Evolutionary conservation across 2,888 invertebrate species (phyloP).

Genomic region (Embidobia sp.): DNA sequence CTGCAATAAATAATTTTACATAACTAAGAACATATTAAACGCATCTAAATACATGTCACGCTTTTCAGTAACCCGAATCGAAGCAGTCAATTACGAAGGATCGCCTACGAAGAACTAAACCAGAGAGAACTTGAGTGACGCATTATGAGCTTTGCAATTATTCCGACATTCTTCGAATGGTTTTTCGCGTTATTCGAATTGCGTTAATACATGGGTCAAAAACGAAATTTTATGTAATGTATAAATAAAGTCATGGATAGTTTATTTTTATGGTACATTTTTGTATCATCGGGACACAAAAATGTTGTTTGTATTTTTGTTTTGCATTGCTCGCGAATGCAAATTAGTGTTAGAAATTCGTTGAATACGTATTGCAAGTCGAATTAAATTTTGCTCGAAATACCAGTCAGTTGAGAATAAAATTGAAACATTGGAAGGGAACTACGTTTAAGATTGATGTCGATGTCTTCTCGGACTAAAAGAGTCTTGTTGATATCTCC

Average conservation of each 20-base stretch:
- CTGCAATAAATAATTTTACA: constrained; percentile 19
- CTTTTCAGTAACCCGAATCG: constrained; percentile 5
- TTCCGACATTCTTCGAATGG: constrained; percentile 46
- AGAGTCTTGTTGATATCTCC: constrained; percentile 74
- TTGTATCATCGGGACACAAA: not conserved
- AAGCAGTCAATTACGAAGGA: not conserved
- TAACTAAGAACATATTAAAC: constrained; percentile 12
- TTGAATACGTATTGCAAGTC: not conserved
- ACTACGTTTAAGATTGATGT: constrained; percentile 68
- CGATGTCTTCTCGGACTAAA: constrained; percentile 74
- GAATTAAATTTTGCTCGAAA: constrained; percentile 1
- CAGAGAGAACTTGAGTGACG: constrained; percentile 21
- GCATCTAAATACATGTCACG: not conserved
- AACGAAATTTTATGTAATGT: constrained; percentile 7
- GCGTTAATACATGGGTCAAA: constrained; percentile 6
- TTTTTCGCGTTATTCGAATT: constrained; percentile 11
- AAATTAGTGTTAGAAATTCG: constrained; percentile 5
- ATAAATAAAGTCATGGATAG: not conserved
- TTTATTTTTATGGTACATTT: not conserved
- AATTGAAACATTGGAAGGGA: constrained; percentile 8
- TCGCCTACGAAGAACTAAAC: constrained; percentile 4
- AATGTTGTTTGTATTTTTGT: no score
- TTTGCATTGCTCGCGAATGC: not conserved
- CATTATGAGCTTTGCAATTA: constrained; percentile 48
- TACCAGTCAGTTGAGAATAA: constrained; percentile 15